phyloP scores from a whole-genome alignment of 2,888 invertebrate species.

The Athalia rosae region DNA sequence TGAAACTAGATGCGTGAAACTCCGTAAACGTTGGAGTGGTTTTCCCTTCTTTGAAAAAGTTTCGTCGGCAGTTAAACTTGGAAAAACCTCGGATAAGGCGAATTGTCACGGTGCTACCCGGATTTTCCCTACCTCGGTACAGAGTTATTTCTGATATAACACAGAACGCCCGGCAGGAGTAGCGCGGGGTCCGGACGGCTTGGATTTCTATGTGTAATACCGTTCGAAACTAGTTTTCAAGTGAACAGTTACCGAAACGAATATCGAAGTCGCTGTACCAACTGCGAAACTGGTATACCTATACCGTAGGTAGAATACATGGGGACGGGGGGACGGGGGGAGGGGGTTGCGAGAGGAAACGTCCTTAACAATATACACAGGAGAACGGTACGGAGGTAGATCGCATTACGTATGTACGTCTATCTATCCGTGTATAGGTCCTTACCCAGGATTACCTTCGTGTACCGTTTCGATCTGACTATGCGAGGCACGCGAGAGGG shows the following conservation, averaged over 20 bases:
- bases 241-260: conserved; percentile 31
- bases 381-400: conserved; percentile 57
- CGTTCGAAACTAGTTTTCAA: conserved; percentile 37
- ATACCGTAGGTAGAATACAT: no score
- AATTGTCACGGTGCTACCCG: no score
- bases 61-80: no score
- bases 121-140: no score
- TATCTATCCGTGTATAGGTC: conserved; percentile 34
- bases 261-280: conserved; percentile 28
- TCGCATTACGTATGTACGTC: conserved; percentile 37
- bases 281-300: conserved; percentile 53
- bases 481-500: conserved; percentile 72
- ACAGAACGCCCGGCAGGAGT: no score
- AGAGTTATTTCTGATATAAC: no score
- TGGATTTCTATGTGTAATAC: neutral
- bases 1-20: no score
- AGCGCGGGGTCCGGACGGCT: neutral
- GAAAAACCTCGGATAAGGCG: no score
- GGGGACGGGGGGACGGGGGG: no score
- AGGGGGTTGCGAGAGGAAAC: conserved; percentile 46
- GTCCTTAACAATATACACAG: conserved; percentile 64
- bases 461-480: conserved; percentile 68
- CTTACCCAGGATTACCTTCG: conserved; percentile 28
- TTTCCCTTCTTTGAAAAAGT: no score
- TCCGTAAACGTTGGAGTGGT: no score